phyloP scores from a whole-genome alignment of 2,797 vertebrate genomes.

The Gobionotothen gibberifrons region DNA sequence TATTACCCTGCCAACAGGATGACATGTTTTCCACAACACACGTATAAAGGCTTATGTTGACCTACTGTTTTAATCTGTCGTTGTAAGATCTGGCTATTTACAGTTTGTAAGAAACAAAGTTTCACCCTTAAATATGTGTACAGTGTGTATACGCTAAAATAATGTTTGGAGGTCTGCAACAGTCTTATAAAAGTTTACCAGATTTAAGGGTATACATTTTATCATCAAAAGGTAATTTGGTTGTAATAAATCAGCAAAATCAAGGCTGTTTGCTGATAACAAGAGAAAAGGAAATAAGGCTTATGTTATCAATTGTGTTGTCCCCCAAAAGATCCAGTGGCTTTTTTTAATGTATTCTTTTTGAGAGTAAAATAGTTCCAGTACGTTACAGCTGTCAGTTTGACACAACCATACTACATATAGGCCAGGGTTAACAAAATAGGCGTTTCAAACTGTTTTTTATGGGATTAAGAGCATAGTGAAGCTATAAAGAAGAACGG shows the following conservation, averaged over 20 bases:
- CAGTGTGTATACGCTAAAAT: not conserved
- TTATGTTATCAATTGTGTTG: too few species aligned
- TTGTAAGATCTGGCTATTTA: not conserved
- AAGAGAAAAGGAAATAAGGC: too few species aligned
- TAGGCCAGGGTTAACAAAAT: not conserved
- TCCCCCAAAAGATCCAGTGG: too few species aligned
- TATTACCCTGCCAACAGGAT: not conserved
- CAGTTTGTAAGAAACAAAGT: not conserved
- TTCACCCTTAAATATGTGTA: not conserved
- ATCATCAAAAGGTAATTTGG: not conserved
- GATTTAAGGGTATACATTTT: not conserved
- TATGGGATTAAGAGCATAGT: too few species aligned
- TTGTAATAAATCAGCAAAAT: too few species aligned
- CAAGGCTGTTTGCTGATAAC: too few species aligned
- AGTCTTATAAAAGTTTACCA: not conserved
- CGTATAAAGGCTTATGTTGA: not conserved
- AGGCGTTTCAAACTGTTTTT: too few species aligned
- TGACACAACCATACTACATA: not conserved
- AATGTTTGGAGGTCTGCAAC: not conserved
- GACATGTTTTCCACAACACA: not conserved
- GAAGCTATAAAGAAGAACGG: not conserved
- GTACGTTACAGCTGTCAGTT: not conserved
- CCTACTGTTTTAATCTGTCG: not conserved
- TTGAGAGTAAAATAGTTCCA: not conserved
- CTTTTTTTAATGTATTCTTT: too few species aligned